phyloP scores from a whole-genome alignment of 2,113 vertebrate genomes.

The Heterotis niloticus region DNA sequence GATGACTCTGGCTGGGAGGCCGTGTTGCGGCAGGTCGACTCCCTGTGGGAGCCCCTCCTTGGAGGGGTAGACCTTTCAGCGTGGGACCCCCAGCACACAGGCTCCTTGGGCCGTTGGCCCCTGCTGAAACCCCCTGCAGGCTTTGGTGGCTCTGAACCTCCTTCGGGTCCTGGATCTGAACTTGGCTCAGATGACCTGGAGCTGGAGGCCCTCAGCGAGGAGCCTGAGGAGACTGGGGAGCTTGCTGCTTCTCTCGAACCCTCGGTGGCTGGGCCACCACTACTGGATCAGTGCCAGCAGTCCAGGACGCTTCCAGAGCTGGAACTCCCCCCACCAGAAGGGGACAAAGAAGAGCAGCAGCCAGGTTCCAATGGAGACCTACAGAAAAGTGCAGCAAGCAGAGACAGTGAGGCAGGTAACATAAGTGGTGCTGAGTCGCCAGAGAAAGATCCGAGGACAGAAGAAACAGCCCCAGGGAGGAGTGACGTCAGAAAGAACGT shows the following conservation, averaged over 20 bases:
- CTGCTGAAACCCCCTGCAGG: slow-evolving; percentile 64
- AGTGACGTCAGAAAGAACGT: not conserved
- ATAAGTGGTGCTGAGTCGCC: slow-evolving; percentile 15
- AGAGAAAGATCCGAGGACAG: not conserved
- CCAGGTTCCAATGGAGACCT: not conserved
- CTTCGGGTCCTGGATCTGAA: slow-evolving; percentile 65
- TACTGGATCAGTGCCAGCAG: not conserved
- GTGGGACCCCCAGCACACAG: slow-evolving; percentile 52
- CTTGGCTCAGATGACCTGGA: slow-evolving; percentile 58
- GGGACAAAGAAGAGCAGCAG: not conserved
- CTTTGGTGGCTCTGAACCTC: slow-evolving; percentile 68
- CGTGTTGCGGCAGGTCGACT: slow-evolving; percentile 67
- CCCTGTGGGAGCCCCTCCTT: slow-evolving; percentile 63
- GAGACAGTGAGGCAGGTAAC: slow-evolving; percentile 58
- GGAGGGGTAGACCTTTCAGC: slow-evolving; percentile 47
- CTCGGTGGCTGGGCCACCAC: slow-evolving; percentile 31
- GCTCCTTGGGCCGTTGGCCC: slow-evolving; percentile 66
- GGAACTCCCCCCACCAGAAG: not conserved
- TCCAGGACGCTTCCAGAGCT: not conserved
- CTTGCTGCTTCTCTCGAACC: slow-evolving; percentile 53
- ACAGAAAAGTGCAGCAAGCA: slow-evolving; percentile 29
- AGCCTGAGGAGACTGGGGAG: slow-evolving; percentile 58
- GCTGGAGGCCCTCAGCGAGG: slow-evolving; percentile 59
- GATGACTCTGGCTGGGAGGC: slow-evolving; percentile 58
- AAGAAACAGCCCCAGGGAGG: not conserved